Conservation (phyloP, 2,797 vertebrate genomes). For the Pseudochirops cupreus region DNA sequence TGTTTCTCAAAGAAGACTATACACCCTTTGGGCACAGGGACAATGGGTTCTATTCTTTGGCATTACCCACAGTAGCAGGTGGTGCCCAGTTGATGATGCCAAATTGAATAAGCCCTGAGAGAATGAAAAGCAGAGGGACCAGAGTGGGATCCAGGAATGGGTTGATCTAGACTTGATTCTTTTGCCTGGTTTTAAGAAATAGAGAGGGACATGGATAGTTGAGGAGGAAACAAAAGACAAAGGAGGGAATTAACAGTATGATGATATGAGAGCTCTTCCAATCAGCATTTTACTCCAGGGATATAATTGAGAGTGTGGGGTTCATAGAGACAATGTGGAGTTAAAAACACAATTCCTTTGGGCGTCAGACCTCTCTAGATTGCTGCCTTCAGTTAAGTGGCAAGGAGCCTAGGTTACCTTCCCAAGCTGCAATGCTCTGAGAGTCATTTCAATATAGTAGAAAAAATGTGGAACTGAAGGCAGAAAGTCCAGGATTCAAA, state of each 20-base stretch:
- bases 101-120: rapidly evolving
- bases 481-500: not conserved
- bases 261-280: not conserved
- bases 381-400: not conserved
- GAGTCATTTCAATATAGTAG: not conserved
- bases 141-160: rapidly evolving
- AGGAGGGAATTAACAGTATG: not conserved
- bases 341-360: not conserved
- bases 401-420: not conserved
- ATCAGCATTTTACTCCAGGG: not conserved
- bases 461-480: not conserved
- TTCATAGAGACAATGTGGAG: not conserved
- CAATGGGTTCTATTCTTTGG: not conserved
- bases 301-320: not conserved
- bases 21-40: not conserved
- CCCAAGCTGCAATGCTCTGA: not conserved
- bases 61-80: not conserved
- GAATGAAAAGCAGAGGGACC: not conserved
- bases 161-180: not conserved
- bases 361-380: not conserved
- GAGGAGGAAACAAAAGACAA: not conserved
- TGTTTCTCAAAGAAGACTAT: not conserved
- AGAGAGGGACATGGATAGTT: not conserved
- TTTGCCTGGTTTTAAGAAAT: not conserved
- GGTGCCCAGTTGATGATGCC: rapidly evolving